Evolutionary conservation across 2,113 vertebrate species (phyloP).

Genomic region (Turnix velox): DNA sequence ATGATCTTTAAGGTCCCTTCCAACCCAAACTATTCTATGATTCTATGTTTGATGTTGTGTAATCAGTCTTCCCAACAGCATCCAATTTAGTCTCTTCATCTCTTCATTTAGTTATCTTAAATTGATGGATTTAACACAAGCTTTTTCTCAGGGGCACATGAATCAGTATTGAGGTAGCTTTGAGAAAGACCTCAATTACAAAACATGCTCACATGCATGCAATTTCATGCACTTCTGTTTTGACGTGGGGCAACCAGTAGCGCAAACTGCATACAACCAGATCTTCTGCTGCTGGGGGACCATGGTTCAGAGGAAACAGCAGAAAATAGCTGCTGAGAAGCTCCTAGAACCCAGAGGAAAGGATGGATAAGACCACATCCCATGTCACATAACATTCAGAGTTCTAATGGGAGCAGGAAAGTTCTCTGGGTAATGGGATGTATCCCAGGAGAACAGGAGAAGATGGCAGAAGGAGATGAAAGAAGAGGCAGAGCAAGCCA

Average conservation of each 20-base stretch:
- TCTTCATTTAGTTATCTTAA: background rate
- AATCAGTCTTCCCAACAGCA: background rate
- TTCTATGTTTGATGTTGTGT: background rate
- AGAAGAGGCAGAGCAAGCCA: background rate
- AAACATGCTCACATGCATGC: background rate
- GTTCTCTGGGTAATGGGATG: background rate
- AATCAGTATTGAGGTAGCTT: background rate
- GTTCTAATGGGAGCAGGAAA: background rate
- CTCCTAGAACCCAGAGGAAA: background rate
- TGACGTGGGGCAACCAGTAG: background rate
- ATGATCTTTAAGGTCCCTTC: no score
- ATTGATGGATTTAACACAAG: background rate
- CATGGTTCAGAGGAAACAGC: background rate
- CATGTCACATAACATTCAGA: background rate
- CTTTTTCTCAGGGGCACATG: background rate
- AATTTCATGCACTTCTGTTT: background rate
- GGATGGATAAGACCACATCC: accelerated
- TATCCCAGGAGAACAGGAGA: background rate
- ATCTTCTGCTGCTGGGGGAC: background rate
- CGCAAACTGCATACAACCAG: accelerated
- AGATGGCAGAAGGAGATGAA: background rate
- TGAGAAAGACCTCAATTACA: background rate
- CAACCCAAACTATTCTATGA: no score
- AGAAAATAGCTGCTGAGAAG: background rate
- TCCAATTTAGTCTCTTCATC: background rate